Evolutionary conservation across 2,888 invertebrate genomes (phyloP).

Genomic region (Pollenia labialis): DNA sequence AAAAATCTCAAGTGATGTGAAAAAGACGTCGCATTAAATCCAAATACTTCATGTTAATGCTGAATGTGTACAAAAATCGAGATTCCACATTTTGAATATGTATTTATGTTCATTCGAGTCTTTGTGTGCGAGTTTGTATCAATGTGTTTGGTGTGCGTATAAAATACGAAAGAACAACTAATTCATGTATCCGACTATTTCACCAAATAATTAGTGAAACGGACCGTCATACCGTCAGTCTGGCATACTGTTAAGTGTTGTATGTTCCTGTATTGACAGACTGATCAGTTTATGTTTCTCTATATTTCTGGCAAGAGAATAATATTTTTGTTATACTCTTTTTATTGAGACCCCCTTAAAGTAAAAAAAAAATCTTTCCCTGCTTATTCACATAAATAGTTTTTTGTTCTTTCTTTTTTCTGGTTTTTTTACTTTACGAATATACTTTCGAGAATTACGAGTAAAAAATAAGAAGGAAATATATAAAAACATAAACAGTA

Average conservation of each 20-base stretch:
- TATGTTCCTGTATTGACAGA: slow-evolving; percentile 23
- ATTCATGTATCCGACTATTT: slow-evolving; percentile 46
- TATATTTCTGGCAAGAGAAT: slow-evolving; percentile 26
- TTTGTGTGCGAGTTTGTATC: slow-evolving; percentile 1
- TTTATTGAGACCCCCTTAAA: slow-evolving; percentile 79
- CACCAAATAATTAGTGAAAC: slow-evolving; percentile 55
- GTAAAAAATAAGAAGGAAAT: slow-evolving; percentile 52
- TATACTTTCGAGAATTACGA: slow-evolving; percentile 47
- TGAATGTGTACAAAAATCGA: slow-evolving; percentile 61
- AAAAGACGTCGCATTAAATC: slow-evolving; percentile 67
- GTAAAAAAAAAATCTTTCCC: slow-evolving; percentile 75
- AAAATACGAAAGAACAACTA: slow-evolving; percentile 48
- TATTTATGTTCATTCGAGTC: neutral
- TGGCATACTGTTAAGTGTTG: slow-evolving; percentile 5
- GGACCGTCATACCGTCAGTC: slow-evolving; percentile 7
- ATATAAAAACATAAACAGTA: slow-evolving; percentile 65
- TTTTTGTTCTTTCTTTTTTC: slow-evolving; percentile 30
- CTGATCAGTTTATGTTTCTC: slow-evolving; percentile 45
- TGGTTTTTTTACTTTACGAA: slow-evolving; percentile 33
- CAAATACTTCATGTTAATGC: slow-evolving; percentile 63
- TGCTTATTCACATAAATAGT: slow-evolving; percentile 68
- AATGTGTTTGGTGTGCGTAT: slow-evolving; percentile 29
- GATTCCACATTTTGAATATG: slow-evolving; percentile 59
- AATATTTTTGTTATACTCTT: slow-evolving; percentile 20
- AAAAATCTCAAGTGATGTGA: slow-evolving; percentile 61